Conservation (phyloP, 2,113 vertebrate species). For the Coracopsis vasa region DNA sequence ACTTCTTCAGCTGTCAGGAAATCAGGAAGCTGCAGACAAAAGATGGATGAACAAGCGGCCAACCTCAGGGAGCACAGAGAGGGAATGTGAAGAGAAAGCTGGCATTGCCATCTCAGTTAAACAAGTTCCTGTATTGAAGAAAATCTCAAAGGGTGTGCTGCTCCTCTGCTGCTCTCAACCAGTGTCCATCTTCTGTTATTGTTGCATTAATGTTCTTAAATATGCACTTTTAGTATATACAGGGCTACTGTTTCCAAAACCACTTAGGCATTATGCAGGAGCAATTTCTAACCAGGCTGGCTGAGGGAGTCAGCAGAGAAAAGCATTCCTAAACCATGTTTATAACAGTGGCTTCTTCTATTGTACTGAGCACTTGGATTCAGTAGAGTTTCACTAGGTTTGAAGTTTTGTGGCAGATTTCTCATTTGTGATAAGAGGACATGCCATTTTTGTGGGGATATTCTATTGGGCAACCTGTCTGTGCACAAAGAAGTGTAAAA, state of each 20-base stretch:
- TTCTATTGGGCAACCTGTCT: not conserved
- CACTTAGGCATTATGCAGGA: not conserved
- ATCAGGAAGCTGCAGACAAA: not conserved
- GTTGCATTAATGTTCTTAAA: not conserved
- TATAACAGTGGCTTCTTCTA: not conserved
- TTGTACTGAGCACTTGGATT: not conserved
- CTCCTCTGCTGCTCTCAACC: not conserved
- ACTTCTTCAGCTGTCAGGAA: not conserved
- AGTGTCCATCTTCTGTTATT: not conserved
- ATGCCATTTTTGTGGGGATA: not conserved
- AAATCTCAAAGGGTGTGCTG: not conserved
- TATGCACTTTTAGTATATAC: not conserved
- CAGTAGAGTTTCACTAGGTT: not conserved
- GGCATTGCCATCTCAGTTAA: not conserved
- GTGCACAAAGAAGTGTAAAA: not conserved
- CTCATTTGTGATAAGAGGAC: not conserved
- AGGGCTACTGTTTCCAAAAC: not conserved
- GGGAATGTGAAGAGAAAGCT: not conserved
- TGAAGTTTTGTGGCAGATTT: not conserved
- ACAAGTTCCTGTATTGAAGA: not conserved
- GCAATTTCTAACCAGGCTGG: not conserved
- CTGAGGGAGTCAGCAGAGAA: not conserved
- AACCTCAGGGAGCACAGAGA: not conserved
- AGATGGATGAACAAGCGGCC: not conserved
- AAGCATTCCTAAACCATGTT: not conserved